Percentiles rank a stretch among this genome's conserved stretches.
These are phyloP conservation scores for Schizopygopsis pylzovi DNA, from an alignment of 2,797 vertebrate species.

Conservation along the genomic window DNA sequence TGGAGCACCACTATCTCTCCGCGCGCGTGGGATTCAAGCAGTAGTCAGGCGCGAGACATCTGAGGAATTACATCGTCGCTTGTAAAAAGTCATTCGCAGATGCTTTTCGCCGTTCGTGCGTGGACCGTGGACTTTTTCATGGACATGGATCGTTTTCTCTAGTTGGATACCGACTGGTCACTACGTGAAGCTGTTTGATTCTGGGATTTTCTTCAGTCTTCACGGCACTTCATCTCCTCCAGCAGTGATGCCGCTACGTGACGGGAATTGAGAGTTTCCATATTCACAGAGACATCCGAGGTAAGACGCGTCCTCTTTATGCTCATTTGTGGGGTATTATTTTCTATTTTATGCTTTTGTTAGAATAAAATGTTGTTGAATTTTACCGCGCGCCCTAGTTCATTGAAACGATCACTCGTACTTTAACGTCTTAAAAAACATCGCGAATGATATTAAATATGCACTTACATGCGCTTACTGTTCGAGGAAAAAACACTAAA, in stretches of 20 bases:
- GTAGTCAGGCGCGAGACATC: conserved; percentile 66
- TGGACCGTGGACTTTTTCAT: conserved; percentile 73
- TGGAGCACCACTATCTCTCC: conserved; percentile 74
- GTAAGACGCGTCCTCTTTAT: conserved; percentile 68
- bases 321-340: neutral
- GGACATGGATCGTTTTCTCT: conserved; percentile 79
- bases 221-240: conserved; percentile 75
- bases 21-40: conserved; percentile 71
- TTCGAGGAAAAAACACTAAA: neutral
- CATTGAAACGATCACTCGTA: neutral
- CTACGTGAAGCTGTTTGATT: conserved; percentile 64
- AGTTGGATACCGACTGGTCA: conserved; percentile 72
- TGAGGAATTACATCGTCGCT: conserved; percentile 76
- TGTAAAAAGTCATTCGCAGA: conserved; percentile 72
- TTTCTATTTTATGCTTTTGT: neutral
- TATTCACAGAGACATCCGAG: conserved; percentile 69
- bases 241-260: conserved; percentile 80
- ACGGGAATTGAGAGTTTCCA: conserved; percentile 73
- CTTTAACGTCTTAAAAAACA: neutral
- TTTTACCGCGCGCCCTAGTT: neutral
- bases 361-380: neutral
- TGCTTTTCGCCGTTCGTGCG: conserved; percentile 58
- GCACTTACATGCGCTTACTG: neutral
- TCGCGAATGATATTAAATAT: neutral
- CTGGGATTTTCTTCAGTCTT: conserved; percentile 73